Conservation (phyloP, 2,113 vertebrate genomes). For the Phoenicopterus ruber region DNA sequence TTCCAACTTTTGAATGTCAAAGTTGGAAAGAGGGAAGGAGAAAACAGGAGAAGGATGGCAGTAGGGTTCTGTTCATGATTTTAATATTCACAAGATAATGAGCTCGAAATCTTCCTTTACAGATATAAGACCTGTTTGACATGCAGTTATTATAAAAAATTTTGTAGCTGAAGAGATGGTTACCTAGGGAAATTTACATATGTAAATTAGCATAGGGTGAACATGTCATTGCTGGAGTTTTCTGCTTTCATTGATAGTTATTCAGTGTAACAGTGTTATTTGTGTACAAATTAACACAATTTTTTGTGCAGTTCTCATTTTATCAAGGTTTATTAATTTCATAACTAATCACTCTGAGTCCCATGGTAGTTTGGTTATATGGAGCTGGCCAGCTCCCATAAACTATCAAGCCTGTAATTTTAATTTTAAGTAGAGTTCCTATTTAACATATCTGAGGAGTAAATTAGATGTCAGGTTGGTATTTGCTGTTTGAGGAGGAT, state of each 20-base stretch:
- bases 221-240: not conserved
- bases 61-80: not conserved
- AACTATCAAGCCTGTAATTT: not conserved
- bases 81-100: not conserved
- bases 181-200: conserved; percentile 32
- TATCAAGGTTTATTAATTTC: not conserved
- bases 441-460: not conserved
- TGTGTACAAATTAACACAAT: not conserved
- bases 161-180: not conserved
- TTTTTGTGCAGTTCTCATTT: not conserved
- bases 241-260: not conserved
- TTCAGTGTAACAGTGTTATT: not conserved
- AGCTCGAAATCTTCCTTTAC: not conserved
- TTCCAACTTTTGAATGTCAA: not conserved
- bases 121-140: not conserved
- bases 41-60: not conserved
- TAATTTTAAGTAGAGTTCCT: not conserved
- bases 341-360: not conserved
- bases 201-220: not conserved
- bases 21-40: not conserved
- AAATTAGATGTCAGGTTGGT: conserved; percentile 5
- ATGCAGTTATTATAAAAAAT: not conserved
- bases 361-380: not conserved
- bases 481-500: not conserved
- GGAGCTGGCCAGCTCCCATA: not conserved